phyloP scores from a whole-genome alignment of 2,113 vertebrate species.

The Prochilodus magdalenae region DNA sequence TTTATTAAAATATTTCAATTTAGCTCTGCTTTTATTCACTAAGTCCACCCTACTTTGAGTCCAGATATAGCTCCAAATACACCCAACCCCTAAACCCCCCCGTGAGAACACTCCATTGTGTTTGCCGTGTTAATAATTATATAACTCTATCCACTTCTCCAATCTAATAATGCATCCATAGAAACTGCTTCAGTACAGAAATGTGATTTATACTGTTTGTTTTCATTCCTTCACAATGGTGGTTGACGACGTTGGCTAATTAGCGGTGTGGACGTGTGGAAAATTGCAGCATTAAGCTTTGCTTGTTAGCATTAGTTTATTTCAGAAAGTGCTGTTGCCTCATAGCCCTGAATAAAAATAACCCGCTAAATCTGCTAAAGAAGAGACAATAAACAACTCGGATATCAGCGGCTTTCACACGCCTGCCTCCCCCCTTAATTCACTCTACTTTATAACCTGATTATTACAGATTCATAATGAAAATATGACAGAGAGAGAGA shows the following conservation, averaged over 20 bases:
- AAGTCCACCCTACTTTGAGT: too few species aligned
- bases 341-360: neutral
- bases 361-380: too few species aligned
- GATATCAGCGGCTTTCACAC: too few species aligned
- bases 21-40: neutral
- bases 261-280: neutral
- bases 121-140: conserved; percentile 1
- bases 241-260: conserved; percentile 17
- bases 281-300: neutral
- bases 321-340: too few species aligned
- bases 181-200: too few species aligned
- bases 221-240: neutral
- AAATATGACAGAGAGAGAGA: too few species aligned
- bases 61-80: neutral
- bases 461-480: too few species aligned
- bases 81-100: neutral
- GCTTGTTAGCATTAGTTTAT: too few species aligned
- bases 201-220: conserved; percentile 1
- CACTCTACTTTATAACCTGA: too few species aligned
- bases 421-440: too few species aligned
- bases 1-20: neutral
- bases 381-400: neutral
- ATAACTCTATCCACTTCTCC: neutral
- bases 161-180: too few species aligned
- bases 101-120: neutral